Evolutionary conservation across 2,113 vertebrate genomes (phyloP), one percentile per base, ranked within the genome.

Genomic region (Malurus alboscapulatus): DNA sequence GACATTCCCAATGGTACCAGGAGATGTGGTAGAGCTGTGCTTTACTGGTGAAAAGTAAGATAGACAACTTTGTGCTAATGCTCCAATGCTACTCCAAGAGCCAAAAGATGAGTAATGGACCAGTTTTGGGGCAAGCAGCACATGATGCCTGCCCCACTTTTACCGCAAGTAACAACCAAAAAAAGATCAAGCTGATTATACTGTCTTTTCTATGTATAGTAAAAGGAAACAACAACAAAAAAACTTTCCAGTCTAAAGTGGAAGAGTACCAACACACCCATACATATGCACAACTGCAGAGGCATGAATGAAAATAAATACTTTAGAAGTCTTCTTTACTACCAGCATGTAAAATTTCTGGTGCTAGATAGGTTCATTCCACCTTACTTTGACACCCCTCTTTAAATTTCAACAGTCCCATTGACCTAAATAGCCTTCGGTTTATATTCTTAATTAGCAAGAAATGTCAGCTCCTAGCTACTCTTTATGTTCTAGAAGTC

Each of bases 381-480:
- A 61, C 54, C 45, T 53, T 59, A 59, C 36, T 86, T 68, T 59
- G 54, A 86, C 38, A 68, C 21, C 51, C 58, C 30, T 59, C 53
- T 83, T 94, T 72, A 85, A 83, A 92, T 93, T 91, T 86, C 87
- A 88, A 74, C 72, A 95, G 67, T 83, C 40, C 10, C 81, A 91
- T 29, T 93, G 84, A 85, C 78, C 75, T 92, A 66, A 93, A 91
- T 38, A 82, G 84, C 21, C 50, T 85, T 89, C 73, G 61, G 78
- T 73, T 94, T 89, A 79, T 50, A 72, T 42, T 79, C 47, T 87
- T 90, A 91, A 95, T 89, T 83, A 90, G 74, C 84, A 88, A 91
- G 84, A 91, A 93, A 94, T 42, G 55, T 63, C 84, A 96, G 84
- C 92, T 96, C 55, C 45, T 44, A 94, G 71, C 89, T 91, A 89